Evolutionary conservation across 2,113 vertebrate genomes (phyloP).

Genomic region (Diglossa brunneiventris): DNA sequence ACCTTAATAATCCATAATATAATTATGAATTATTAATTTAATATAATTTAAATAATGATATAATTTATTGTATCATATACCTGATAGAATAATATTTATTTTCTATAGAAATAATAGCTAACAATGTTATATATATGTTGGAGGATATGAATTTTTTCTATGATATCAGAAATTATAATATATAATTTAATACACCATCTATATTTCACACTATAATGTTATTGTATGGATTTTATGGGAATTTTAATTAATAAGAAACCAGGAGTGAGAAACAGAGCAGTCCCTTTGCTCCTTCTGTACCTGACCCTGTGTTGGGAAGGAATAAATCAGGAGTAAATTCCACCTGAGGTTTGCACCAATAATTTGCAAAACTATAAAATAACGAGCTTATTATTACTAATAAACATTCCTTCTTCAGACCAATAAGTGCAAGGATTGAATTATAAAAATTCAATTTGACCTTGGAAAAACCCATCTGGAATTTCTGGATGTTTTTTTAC

Average conservation of each 20-base stretch:
- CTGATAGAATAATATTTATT: background rate
- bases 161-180: too few species aligned
- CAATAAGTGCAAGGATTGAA: background rate
- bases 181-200: background rate
- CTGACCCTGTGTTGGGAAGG: background rate
- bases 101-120: background rate
- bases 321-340: background rate
- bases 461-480: fast-evolving
- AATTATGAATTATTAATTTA: too few species aligned
- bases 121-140: too few species aligned
- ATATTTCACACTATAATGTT: too few species aligned
- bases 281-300: background rate
- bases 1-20: background rate
- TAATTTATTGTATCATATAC: background rate
- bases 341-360: background rate
- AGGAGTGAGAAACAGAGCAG: background rate
- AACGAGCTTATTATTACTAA: background rate
- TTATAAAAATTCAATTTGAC: fast-evolving
- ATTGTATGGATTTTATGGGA: background rate
- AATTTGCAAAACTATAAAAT: background rate
- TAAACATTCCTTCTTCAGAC: background rate
- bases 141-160: fast-evolving
- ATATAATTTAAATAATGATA: too few species aligned
- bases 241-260: background rate
- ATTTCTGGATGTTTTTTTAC: background rate